phyloP scores from a whole-genome alignment of 1,140 invertebrate genomes.

The Choristoneura fumiferana region DNA sequence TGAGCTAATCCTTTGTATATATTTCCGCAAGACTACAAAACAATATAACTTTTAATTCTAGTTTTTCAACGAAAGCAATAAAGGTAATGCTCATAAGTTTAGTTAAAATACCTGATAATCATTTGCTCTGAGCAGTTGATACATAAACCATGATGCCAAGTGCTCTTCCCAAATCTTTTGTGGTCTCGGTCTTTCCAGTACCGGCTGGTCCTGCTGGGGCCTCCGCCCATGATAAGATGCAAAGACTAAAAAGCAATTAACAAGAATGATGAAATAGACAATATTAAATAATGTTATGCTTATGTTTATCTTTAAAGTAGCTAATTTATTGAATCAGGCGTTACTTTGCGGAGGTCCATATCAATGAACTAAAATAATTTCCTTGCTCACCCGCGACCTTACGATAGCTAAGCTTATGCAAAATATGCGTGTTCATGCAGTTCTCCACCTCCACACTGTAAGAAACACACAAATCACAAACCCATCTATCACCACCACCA shows the following conservation, averaged over 20 bases:
- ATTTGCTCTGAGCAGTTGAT: slow-evolving; percentile 98
- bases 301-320: background rate
- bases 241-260: slow-evolving; percentile 83
- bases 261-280: background rate
- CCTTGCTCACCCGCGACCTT: no score
- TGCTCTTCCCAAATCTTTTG: slow-evolving; percentile 96
- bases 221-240: slow-evolving; percentile 97
- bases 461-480: no score
- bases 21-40: slow-evolving; percentile 92
- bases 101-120: slow-evolving; percentile 89
- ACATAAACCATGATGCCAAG: slow-evolving; percentile 99
- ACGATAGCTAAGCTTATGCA: no score
- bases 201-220: slow-evolving; percentile 96
- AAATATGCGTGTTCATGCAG: no score
- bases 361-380: no score
- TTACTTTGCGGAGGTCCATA: no score
- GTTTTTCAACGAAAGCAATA: slow-evolving; percentile 8
- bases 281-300: background rate
- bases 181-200: slow-evolving; percentile 98
- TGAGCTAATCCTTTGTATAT: slow-evolving; percentile 98
- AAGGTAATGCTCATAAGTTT: slow-evolving; percentile 2
- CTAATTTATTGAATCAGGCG: no score
- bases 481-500: no score
- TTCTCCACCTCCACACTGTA: no score
- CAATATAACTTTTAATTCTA: slow-evolving; percentile 8